phyloP scores from a whole-genome alignment of 2,797 vertebrate species.

The Micromesistius poutassou region DNA sequence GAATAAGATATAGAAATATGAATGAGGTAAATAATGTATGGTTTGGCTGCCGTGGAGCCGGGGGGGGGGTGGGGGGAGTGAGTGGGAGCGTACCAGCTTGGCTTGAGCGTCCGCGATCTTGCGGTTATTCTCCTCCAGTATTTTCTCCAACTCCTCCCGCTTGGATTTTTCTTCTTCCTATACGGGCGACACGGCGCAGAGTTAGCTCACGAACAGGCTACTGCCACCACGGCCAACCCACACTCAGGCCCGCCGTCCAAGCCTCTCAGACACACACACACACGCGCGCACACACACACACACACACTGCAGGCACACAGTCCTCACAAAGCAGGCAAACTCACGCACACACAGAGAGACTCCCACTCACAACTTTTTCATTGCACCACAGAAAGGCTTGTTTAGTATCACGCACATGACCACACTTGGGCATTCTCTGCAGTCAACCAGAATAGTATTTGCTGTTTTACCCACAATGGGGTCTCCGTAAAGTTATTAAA shows the following conservation, averaged over 20 bases:
- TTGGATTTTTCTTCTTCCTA: conserved; percentile 99
- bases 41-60: neutral
- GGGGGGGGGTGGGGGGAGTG: neutral
- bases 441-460: conserved; percentile 47
- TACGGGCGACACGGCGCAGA: conserved; percentile 86
- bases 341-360: conserved; percentile 26
- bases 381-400: conserved; percentile 47
- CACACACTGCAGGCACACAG: conserved; percentile 21
- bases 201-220: conserved; percentile 81
- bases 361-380: conserved; percentile 23
- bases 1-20: too few relatives aligned
- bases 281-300: conserved; percentile 14
- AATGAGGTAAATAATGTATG: neutral
- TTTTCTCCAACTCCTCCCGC: conserved; percentile 97
- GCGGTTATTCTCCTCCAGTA: conserved; percentile 99
- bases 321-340: conserved; percentile 11
- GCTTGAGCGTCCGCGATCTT: conserved; percentile 99
- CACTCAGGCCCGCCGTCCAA: conserved; percentile 30
- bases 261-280: conserved; percentile 15
- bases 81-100: conserved; percentile 84
- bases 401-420: conserved; percentile 49
- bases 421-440: conserved; percentile 45
- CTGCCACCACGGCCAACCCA: conserved; percentile 21
- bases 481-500: conserved; percentile 33
- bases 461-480: conserved; percentile 28